Percentiles rank a stretch among this genome's conserved stretches.
Evolutionary conservation across 2,113 vertebrate species (phyloP).

Genomic region (Donacobius atricapilla): DNA sequence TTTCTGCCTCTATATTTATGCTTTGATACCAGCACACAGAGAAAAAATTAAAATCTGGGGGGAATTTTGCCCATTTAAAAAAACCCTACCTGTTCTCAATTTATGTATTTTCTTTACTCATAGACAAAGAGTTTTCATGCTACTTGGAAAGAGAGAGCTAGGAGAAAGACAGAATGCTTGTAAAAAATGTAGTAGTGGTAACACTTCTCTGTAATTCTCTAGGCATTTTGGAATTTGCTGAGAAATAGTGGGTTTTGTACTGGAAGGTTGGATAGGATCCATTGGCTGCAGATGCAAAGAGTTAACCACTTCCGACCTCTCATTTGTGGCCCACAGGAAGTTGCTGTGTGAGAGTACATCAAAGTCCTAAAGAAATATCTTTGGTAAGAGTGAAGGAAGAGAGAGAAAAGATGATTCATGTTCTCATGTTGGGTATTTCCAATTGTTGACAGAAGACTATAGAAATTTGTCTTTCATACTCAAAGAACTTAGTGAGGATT

Average conservation of each 20-base stretch:
- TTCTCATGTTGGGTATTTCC: background rate
- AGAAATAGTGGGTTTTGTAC: background rate
- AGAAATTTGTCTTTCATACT: background rate
- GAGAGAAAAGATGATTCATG: background rate
- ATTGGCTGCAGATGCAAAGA: background rate
- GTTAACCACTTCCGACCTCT: background rate
- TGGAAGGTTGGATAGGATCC: background rate
- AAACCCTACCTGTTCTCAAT: background rate
- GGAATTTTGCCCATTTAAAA: background rate
- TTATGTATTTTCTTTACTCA: background rate
- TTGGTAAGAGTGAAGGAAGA: background rate
- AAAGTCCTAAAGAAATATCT: background rate
- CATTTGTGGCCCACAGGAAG: background rate
- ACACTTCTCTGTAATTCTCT: background rate
- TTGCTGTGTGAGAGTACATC: background rate
- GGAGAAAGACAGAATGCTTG: background rate
- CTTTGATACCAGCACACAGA: background rate
- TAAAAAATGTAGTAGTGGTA: background rate
- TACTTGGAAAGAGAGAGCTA: background rate
- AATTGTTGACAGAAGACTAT: background rate
- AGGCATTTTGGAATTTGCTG: background rate
- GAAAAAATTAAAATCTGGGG: background rate
- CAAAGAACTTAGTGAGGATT: background rate
- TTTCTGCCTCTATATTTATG: background rate
- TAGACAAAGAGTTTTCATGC: background rate